Evolutionary conservation across 2,888 invertebrate species (phyloP).

Genomic region (Palloptera scutellata): DNA sequence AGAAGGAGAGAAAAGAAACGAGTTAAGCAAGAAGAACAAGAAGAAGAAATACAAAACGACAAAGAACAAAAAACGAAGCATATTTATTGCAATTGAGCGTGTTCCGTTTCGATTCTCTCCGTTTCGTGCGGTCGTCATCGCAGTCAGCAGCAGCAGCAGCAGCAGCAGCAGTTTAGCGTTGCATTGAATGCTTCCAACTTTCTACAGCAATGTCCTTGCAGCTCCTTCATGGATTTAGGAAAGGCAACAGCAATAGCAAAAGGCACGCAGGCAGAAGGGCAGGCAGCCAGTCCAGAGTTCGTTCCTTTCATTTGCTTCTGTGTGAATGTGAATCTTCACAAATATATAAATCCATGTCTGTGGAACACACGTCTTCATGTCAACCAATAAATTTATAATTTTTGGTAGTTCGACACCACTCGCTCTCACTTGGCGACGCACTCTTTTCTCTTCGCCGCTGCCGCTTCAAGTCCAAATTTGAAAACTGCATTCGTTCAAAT

Average conservation of each 20-base stretch:
- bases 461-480: not conserved
- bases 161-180: constrained; percentile 35
- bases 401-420: constrained; percentile 35
- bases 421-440: not conserved
- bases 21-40: not conserved
- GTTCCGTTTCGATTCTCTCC: constrained; percentile 45
- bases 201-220: not conserved
- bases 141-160: constrained; percentile 31
- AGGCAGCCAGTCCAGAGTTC: constrained; percentile 1
- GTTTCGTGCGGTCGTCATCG: not conserved
- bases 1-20: not conserved
- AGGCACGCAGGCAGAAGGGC: too few species aligned
- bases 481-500: too few species aligned
- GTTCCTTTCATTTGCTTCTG: constrained; percentile 8
- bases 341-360: constrained; percentile 58
- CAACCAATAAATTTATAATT: constrained; percentile 60
- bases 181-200: constrained; percentile 25
- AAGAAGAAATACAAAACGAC: not conserved
- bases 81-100: constrained; percentile 59
- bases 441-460: not conserved
- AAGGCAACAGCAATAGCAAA: too few species aligned
- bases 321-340: constrained; percentile 47
- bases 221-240: too few species aligned
- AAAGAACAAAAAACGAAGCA: constrained; percentile 16
- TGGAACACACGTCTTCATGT: constrained; percentile 54